phyloP scores from a whole-genome alignment of 2,797 vertebrate genomes.

The Chromobotia macracanthus region DNA sequence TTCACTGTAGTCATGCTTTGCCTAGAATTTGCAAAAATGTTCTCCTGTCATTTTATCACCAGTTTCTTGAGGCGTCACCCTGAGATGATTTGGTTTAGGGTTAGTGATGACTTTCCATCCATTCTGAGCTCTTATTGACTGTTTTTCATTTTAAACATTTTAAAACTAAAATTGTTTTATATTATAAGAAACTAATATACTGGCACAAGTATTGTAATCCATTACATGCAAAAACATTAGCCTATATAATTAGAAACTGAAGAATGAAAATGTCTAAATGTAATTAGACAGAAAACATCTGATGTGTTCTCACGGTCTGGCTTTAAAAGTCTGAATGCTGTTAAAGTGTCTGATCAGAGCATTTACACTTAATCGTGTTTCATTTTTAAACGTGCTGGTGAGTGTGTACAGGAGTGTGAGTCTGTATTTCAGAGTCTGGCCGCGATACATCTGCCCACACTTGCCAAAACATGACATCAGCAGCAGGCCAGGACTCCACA shows the following conservation, averaged over 20 bases:
- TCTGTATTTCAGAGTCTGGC: conserved; percentile 68
- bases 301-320: conserved; percentile 35
- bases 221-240: not conserved
- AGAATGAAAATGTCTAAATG: not conserved
- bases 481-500: conserved; percentile 47
- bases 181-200: no score
- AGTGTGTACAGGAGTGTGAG: conserved; percentile 72
- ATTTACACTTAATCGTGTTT: conserved; percentile 78
- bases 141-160: no score
- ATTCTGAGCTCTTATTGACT: no score
- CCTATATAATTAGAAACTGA: not conserved
- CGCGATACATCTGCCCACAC: conserved; percentile 75
- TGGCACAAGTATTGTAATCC: no score
- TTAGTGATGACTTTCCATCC: no score
- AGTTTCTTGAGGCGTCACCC: no score
- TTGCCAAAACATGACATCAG: conserved; percentile 72
- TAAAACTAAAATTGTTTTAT: no score
- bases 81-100: no score
- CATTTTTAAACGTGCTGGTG: conserved; percentile 77
- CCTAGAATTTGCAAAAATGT: no score
- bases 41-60: no score
- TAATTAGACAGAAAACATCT: conserved; percentile 23
- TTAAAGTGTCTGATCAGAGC: conserved; percentile 60
- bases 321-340: conserved; percentile 37
- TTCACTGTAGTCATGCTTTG: no score